Conservation (phyloP, 2,888 invertebrate genomes). For the Lycophotia porphyrea region DNA sequence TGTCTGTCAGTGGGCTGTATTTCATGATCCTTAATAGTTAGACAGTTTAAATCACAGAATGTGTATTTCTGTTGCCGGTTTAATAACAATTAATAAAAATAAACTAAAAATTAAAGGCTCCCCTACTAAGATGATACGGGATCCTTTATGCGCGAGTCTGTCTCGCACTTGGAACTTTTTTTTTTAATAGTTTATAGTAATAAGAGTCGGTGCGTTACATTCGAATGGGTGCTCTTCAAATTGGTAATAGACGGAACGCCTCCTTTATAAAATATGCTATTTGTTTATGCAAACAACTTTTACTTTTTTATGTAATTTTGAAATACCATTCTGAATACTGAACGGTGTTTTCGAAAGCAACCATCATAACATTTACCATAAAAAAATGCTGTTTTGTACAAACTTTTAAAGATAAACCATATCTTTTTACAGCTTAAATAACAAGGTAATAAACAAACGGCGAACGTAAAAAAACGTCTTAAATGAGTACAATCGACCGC, state of each 20-base stretch:
- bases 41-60: no score
- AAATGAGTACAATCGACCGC: constrained; percentile 55
- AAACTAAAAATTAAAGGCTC: no score
- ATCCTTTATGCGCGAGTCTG: no score
- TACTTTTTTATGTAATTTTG: background rate
- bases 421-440: constrained; percentile 48
- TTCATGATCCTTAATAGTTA: no score
- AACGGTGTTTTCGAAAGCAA: constrained; percentile 20
- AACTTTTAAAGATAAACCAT: constrained; percentile 38
- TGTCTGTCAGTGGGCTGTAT: no score
- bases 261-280: background rate
- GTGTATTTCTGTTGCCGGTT: no score
- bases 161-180: no score
- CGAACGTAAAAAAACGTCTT: constrained; percentile 49
- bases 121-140: no score
- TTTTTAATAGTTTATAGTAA: no score
- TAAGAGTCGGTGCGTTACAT: no score
- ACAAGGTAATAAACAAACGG: constrained; percentile 52
- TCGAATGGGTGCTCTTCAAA: background rate
- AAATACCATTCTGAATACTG: background rate
- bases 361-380: constrained; percentile 11
- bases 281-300: background rate
- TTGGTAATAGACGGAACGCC: background rate
- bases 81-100: no score
- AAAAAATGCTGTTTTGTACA: background rate